Base-by-base conservation (phyloP, 2,113 vertebrate species). In the Malurus melanocephalus region DNA sequence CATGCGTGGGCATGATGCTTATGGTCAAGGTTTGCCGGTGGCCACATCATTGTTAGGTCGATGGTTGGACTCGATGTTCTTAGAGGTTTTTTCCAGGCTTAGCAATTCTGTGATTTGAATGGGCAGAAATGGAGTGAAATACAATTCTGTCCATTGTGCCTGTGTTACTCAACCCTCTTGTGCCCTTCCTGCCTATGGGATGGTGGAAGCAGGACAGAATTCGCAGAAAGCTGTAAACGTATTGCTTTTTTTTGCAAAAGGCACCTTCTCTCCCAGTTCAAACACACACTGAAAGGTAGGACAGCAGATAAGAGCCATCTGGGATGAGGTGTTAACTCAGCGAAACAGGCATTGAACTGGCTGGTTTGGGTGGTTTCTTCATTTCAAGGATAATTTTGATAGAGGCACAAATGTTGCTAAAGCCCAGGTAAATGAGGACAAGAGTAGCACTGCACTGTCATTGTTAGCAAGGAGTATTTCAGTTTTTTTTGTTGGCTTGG, bases 101-200 rank as follows among this genome's bases (percentile, higher is more conserved):
- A 17, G 28, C 6, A 27, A 53, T 28, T 24, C 65, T 11, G 0
- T 46, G n/a, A 22, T 60, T 67, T 40, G 52, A 80, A 65, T 33
- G 19, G 20, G 19, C 19, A 32, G n/a, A 35, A 68, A 76, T 7
- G 18, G 40, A 48, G 27, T 18, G 27, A 90, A 69, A 33, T 13
- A 30, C 1, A 49, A 10, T 16, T 45, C 24, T 88, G 28, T 28
- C 6, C 17, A 4, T 18, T 12, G 13, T 38, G 15, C 2, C 0
- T 28, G 48, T 16, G 61, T 74, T 43, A 57, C 16, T 30, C 45
- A 61, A 40, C 8, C 3, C 17, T 4, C 5, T 66, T 73, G 30
- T 49, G 16, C 24, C n/a, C 76, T 78, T 59, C 18, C 73, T 80
- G 60, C 23, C 26, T 55, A 0, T 35, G 13, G 16, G 17, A 7